Evolutionary conservation across 2,797 vertebrate species (phyloP).

Genomic region (Tamandua tetradactyla): DNA sequence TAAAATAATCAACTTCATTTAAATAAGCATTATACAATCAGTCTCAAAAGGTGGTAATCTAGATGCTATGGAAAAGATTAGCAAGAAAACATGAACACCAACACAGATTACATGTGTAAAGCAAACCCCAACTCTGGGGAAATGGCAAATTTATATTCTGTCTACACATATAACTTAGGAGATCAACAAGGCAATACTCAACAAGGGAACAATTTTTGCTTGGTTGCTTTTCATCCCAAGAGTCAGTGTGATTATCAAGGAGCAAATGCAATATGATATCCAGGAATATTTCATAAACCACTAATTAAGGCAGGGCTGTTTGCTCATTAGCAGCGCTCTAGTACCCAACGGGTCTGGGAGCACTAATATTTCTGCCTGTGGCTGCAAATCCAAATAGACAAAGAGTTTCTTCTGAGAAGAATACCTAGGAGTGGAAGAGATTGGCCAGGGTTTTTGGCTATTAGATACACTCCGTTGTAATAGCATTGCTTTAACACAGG

Average conservation of each 20-base stretch:
- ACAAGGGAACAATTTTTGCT: constrained; percentile 67
- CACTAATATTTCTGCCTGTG: constrained; percentile 62
- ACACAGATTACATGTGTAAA: background rate
- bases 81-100: constrained; percentile 12
- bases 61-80: constrained; percentile 38
- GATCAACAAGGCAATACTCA: constrained; percentile 62
- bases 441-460: constrained; percentile 64
- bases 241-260: constrained; percentile 67
- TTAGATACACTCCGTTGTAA: constrained; percentile 68
- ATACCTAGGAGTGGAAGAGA: constrained; percentile 39
- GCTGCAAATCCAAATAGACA: constrained; percentile 62
- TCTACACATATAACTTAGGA: constrained; percentile 30
- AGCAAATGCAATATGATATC: constrained; percentile 73
- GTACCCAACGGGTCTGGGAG: constrained; percentile 56
- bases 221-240: constrained; percentile 61
- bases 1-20: constrained; percentile 47
- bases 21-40: constrained; percentile 42
- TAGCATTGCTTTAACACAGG: constrained; percentile 84
- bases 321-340: constrained; percentile 69
- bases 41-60: constrained; percentile 45
- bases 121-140: constrained; percentile 60
- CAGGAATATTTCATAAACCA: constrained; percentile 76
- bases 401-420: constrained; percentile 50
- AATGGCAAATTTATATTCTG: constrained; percentile 35
- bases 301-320: constrained; percentile 70